Percentiles rank a stretch among this genome's conserved stretches.
phyloP scores from a whole-genome alignment of 2,888 invertebrate genomes.

The Gasteruption jaculator region DNA sequence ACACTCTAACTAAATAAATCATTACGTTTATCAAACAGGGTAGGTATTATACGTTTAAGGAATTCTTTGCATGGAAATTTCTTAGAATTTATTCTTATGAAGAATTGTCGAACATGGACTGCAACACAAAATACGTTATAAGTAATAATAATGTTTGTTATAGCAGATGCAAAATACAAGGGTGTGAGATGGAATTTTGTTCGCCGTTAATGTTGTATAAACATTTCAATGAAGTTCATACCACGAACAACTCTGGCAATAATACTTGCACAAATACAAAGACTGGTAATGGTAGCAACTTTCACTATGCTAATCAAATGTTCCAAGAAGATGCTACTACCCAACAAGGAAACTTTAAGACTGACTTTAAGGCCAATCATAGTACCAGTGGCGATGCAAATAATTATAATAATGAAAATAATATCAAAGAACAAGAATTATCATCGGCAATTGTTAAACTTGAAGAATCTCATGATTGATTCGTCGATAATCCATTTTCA shows the following conservation, averaged over 20 bases:
- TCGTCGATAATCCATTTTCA: too few species aligned
- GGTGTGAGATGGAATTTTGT: constrained; percentile 41
- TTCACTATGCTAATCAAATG: constrained; percentile 39
- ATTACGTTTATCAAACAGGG: too few species aligned
- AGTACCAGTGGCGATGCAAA: constrained; percentile 39
- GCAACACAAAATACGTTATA: not conserved
- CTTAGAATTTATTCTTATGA: not conserved
- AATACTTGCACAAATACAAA: constrained; percentile 41
- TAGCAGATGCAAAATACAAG: constrained; percentile 43
- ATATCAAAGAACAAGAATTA: too few species aligned
- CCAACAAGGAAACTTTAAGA: constrained; percentile 46
- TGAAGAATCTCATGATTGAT: constrained; percentile 43
- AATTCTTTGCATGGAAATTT: constrained; percentile 2
- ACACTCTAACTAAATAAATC: too few species aligned
- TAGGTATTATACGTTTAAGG: too few species aligned
- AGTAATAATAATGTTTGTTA: constrained; percentile 18
- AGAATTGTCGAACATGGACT: too few species aligned
- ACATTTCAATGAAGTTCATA: constrained; percentile 42
- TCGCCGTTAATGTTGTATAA: constrained; percentile 41
- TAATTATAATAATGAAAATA: constrained; percentile 33
- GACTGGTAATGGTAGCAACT: constrained; percentile 47
- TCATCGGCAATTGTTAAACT: constrained; percentile 33
- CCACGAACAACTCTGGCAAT: constrained; percentile 30
- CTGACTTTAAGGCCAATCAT: constrained; percentile 49
- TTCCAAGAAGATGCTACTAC: constrained; percentile 40